These are phyloP conservation scores for Listronotus bonariensis DNA, from an alignment of 1,140 invertebrate species.

Conservation along the genomic window DNA sequence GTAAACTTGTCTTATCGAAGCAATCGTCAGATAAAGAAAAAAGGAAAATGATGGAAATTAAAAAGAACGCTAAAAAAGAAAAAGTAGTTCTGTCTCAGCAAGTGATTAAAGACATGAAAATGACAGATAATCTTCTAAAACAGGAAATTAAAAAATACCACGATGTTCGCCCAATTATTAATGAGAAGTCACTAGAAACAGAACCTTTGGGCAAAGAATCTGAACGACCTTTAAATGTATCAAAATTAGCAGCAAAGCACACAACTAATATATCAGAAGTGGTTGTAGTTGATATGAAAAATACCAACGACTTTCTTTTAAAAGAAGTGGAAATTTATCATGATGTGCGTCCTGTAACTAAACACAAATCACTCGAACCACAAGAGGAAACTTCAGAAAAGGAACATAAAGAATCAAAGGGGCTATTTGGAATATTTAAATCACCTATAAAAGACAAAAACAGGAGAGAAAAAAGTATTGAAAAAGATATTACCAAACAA, in stretches of 20 bases:
- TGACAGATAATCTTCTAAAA: conserved; percentile 26
- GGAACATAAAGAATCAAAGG: conserved; percentile 32
- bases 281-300: not conserved
- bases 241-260: no score
- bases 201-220: not conserved
- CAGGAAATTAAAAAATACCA: conserved; percentile 35
- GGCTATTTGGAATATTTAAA: conserved; percentile 24
- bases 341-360: not conserved
- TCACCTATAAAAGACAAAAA: conserved; percentile 22
- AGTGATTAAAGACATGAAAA: conserved; percentile 20
- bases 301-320: conserved; percentile 13
- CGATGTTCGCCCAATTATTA: conserved; percentile 18
- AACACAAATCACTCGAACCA: not conserved
- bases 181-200: not conserved
- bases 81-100: no score
- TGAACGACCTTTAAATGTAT: not conserved
- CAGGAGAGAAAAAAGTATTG: conserved; percentile 22
- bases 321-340: conserved; percentile 29
- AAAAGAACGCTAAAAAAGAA: no score
- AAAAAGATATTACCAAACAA: conserved; percentile 8
- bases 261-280: no score
- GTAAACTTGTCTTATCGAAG: no score
- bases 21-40: no score
- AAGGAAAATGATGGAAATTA: no score
- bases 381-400: not conserved